Evolutionary conservation across 2,113 vertebrate species (phyloP).

Genomic region (Nibea coibor): DNA sequence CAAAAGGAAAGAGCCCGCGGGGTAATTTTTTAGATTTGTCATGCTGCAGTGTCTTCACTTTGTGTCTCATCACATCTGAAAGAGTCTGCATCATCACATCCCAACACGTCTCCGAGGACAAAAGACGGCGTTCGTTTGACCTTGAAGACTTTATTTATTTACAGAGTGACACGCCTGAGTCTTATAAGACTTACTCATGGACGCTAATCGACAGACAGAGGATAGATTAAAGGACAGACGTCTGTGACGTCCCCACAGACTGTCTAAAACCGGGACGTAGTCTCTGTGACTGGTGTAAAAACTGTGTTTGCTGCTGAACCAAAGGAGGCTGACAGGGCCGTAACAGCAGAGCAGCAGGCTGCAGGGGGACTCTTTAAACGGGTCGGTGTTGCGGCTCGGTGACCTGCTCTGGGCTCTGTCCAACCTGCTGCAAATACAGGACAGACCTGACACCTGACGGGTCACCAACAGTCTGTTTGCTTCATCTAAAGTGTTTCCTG

Average conservation of each 20-base stretch:
- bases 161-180: no score
- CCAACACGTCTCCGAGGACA: background rate
- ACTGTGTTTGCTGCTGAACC: background rate
- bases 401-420: slow-evolving; percentile 58
- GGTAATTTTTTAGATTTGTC: slow-evolving; percentile 51
- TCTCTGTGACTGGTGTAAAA: background rate
- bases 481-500: no score
- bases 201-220: background rate
- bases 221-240: no score
- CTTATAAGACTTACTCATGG: no score
- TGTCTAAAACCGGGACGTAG: no score
- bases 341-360: background rate
- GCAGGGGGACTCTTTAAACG: slow-evolving; percentile 19
- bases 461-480: no score
- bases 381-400: slow-evolving; percentile 20
- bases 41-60: slow-evolving; percentile 39
- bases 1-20: slow-evolving; percentile 2
- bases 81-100: slow-evolving; percentile 20
- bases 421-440: slow-evolving; percentile 20
- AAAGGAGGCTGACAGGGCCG: background rate
- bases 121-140: background rate
- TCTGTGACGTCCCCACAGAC: no score
- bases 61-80: no score
- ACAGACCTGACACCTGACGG: no score
- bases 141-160: background rate